These are phyloP conservation scores for Drosophila malerkotliana DNA, from an alignment of 1,140 invertebrate species.

Conservation along the genomic window DNA sequence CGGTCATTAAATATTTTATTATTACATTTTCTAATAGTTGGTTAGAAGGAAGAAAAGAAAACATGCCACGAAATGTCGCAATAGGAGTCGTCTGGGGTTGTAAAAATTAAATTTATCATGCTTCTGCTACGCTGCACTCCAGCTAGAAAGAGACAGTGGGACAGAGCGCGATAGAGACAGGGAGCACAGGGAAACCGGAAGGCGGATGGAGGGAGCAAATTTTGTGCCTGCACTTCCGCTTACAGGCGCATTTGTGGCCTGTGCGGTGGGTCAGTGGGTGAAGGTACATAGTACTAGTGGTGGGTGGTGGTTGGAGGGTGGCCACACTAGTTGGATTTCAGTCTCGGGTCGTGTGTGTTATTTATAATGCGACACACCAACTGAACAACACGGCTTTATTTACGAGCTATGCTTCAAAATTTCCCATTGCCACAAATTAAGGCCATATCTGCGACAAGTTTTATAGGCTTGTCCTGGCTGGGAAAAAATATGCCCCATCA, in stretches of 20 bases:
- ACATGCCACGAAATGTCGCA: slow-evolving; percentile 43
- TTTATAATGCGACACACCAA: slow-evolving; percentile 62
- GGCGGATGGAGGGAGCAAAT: slow-evolving; percentile 68
- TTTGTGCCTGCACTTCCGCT: slow-evolving; percentile 75
- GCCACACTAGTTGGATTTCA: not conserved
- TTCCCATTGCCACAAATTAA: slow-evolving; percentile 24
- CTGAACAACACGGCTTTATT: slow-evolving; percentile 57
- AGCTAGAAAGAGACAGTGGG: slow-evolving; percentile 10
- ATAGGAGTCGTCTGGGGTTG: slow-evolving; percentile 31
- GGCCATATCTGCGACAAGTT: slow-evolving; percentile 14
- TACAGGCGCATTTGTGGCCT: slow-evolving; percentile 50
- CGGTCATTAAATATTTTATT: slow-evolving; percentile 59
- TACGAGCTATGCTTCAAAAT: slow-evolving; percentile 47
- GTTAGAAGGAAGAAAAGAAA: slow-evolving; percentile 17
- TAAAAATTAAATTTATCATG: slow-evolving; percentile 69
- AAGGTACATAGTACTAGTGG: not conserved
- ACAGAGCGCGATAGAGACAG: slow-evolving; percentile 19
- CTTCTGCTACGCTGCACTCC: slow-evolving; percentile 66
- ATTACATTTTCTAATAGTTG: slow-evolving; percentile 61
- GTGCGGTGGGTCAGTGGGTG: slow-evolving; percentile 11
- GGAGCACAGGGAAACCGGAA: slow-evolving; percentile 66
- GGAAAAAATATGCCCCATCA: not conserved
- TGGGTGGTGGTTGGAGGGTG: not conserved
- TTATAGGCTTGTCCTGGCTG: slow-evolving; percentile 2
- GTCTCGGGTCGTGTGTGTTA: slow-evolving; percentile 48